Percentiles rank a stretch among this genome's conserved stretches.
Evolutionary conservation across 2,113 vertebrate genomes (phyloP).

Genomic region (Hydrolagus affinis): DNA sequence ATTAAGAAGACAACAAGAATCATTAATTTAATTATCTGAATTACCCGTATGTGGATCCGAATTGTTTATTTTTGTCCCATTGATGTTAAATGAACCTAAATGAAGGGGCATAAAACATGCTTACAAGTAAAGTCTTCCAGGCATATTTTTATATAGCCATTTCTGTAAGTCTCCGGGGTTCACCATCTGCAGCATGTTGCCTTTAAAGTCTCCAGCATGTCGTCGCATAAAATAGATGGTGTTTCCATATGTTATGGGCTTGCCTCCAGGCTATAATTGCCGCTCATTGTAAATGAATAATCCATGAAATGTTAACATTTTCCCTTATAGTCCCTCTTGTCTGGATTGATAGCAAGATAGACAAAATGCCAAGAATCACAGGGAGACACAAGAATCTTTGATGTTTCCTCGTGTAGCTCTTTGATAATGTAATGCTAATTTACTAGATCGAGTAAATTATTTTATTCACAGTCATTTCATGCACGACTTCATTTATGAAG

Average conservation of each 20-base stretch:
- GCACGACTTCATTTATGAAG: background rate
- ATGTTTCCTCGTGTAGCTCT: background rate
- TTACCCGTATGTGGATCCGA: background rate
- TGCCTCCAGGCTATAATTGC: background rate
- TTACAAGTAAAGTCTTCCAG: background rate
- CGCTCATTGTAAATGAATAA: background rate
- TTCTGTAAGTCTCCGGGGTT: background rate
- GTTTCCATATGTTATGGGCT: conserved; percentile 2
- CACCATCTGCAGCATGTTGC: background rate
- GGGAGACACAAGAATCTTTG: background rate
- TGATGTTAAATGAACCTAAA: background rate
- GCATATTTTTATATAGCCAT: background rate
- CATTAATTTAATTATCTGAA: background rate
- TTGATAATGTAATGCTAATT: background rate
- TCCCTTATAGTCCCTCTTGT: too few relatives aligned
- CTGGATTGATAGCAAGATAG: background rate
- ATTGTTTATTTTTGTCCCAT: background rate
- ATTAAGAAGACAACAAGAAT: too few relatives aligned
- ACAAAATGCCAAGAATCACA: too few relatives aligned
- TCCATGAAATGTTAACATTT: background rate
- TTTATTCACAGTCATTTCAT: background rate
- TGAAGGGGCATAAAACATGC: background rate
- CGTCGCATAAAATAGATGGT: background rate
- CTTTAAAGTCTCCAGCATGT: background rate
- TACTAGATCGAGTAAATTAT: too few relatives aligned